Evolutionary conservation across 1,140 invertebrate genomes (phyloP), one percentile per base, ranked within the genome.

Genomic region (Lepidostoma basale): DNA sequence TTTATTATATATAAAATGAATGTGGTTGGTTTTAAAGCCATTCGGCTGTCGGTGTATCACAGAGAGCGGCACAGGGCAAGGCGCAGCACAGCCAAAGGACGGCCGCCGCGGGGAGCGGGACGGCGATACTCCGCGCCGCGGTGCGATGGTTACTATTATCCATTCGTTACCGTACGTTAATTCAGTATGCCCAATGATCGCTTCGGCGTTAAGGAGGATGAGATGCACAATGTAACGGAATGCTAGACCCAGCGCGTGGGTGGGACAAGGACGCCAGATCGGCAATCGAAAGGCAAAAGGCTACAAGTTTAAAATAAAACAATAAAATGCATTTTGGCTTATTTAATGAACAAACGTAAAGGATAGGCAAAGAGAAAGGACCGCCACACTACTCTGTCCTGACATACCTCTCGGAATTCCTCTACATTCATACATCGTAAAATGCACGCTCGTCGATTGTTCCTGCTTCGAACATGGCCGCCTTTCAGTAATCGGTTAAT

Each of bases 61-160:
- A 49, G 23, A 23, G 33, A 36, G 33, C 33, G 33, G 33, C 33
- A 36, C 14, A 9, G 14, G 9, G 33, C 33, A 23, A 23, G 45
- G 9, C 45, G 25, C 22, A 49, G 45, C 20, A 49, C 23, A 18
- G 45, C 22, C 45, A 49, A 49, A 49, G 45, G 45, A 49, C 23
- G 20, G 45, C 45, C 45, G 45, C 45, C 22, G n/a, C 4, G 22
- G 45, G 18, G 45, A 20, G 23, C 22, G 18, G 22, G 45, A 20
- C 45, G 45, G 45, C 45, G 18, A 23, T 20, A 26, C 33, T 12
- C 10, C 33, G 14, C 33, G 33, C 14, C 14, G n/a, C n/a, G 9
- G 20, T 56, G 42, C 33, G 33, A 56, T 56, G 14, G 52, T 56
- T 56, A 56, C 52, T 56, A 56, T 56, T 56, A 56, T 33, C 28